These are phyloP conservation scores for Helleia helle DNA, from an alignment of 2,888 invertebrate species.

Conservation along the genomic window DNA sequence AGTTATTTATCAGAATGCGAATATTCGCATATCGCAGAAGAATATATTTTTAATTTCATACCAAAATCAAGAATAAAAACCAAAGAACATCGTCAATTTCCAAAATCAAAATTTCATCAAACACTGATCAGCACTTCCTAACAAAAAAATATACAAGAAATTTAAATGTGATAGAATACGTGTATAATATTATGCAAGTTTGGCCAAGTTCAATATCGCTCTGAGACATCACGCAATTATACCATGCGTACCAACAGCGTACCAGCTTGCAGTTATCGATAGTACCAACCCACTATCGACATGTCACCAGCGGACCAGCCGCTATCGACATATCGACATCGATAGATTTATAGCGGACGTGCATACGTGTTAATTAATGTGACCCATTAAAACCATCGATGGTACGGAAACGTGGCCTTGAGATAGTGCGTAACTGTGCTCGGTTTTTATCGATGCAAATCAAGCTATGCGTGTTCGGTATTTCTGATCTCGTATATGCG, in stretches of 20 bases:
- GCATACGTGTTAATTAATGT: conserved; percentile 60
- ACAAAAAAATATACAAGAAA: conserved; percentile 11
- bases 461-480: conserved; percentile 19
- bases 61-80: too few relatives aligned
- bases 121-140: too few relatives aligned
- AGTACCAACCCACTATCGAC: conserved; percentile 20
- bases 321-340: conserved; percentile 46
- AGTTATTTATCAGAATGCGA: too few relatives aligned
- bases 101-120: background rate
- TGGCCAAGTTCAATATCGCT: conserved; percentile 27
- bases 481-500: too few relatives aligned
- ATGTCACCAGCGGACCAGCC: conserved; percentile 43
- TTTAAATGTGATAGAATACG: conserved; percentile 9
- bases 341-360: conserved; percentile 50
- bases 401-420: conserved; percentile 24
- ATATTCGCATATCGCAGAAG: too few relatives aligned
- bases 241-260: conserved; percentile 26
- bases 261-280: too few relatives aligned
- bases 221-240: conserved; percentile 37
- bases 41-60: too few relatives aligned
- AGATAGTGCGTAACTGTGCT: conserved; percentile 23
- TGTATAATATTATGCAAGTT: conserved; percentile 15
- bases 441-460: conserved; percentile 22
- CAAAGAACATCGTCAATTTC: too few relatives aligned
- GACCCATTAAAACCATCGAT: conserved; percentile 32